Conservation (phyloP, 2,113 vertebrate genomes). For the Mustela nigripes region DNA sequence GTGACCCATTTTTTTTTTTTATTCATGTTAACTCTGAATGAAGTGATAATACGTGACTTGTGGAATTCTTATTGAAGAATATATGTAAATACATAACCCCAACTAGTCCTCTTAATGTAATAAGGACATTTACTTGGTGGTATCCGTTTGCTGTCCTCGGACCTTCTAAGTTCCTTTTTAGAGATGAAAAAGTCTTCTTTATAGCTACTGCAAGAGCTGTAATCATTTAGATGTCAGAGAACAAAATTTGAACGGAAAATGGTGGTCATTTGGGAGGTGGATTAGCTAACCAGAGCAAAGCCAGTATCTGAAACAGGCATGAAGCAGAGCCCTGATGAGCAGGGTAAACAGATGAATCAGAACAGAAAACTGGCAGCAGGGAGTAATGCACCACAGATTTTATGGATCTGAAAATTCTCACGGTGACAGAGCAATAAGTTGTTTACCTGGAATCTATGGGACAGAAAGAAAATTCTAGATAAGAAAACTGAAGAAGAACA, state of each 20-base stretch:
- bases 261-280: background rate
- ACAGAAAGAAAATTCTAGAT: background rate
- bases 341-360: background rate
- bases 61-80: background rate
- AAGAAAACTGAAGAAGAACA: background rate
- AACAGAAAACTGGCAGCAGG: background rate
- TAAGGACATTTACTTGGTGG: background rate
- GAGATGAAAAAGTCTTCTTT: background rate
- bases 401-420: background rate
- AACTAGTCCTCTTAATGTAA: background rate
- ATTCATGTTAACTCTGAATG: background rate
- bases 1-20: background rate
- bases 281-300: background rate
- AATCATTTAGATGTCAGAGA: background rate
- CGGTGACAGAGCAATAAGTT: background rate
- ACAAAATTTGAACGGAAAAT: background rate
- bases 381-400: background rate
- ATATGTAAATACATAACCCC: background rate
- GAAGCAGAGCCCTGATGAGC: background rate
- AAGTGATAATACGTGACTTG: constrained; percentile 16
- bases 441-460: background rate
- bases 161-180: background rate
- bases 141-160: background rate
- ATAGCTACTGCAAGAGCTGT: background rate
- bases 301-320: background rate